phyloP scores from a whole-genome alignment of 1,140 invertebrate species.

The Drosophila obscura region DNA sequence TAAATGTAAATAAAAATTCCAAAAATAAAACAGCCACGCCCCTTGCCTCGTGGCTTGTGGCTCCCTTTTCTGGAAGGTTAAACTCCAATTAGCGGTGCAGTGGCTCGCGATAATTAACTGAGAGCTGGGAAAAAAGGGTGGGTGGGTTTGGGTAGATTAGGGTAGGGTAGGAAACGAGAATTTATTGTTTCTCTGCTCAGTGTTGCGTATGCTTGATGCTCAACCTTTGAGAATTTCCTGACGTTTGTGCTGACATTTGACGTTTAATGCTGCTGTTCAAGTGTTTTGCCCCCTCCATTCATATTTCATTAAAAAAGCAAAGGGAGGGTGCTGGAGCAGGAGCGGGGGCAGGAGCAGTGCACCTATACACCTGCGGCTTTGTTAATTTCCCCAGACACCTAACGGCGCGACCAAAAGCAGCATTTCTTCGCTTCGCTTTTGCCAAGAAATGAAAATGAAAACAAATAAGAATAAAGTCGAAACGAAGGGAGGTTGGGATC shows the following conservation, averaged over 20 bases:
- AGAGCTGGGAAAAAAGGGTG: constrained; percentile 3
- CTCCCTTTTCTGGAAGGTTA: constrained; percentile 24
- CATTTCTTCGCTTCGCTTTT: constrained; percentile 2
- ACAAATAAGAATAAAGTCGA: constrained; percentile 56
- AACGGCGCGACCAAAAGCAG: constrained; percentile 49
- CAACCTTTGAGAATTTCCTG: constrained; percentile 21
- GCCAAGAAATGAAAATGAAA: constrained; percentile 61
- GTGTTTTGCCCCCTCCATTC: constrained; percentile 26
- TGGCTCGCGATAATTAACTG: constrained; percentile 71
- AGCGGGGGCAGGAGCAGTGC: neutral
- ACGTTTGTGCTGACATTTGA: constrained; percentile 33
- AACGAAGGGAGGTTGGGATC: neutral
- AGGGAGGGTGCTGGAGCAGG: neutral
- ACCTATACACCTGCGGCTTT: constrained; percentile 63
- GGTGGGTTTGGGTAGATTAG: neutral
- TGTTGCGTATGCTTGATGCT: constrained; percentile 74
- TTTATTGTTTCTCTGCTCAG: constrained; percentile 55
- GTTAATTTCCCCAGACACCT: constrained; percentile 76
- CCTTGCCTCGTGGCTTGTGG: neutral
- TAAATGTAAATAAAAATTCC: constrained; percentile 43
- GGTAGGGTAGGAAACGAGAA: constrained; percentile 13
- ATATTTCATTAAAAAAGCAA: constrained; percentile 69
- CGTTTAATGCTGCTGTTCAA: constrained; percentile 5
- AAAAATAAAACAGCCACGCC: constrained; percentile 16
- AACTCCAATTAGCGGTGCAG: constrained; percentile 70